Evolutionary conservation across 1,140 invertebrate species (phyloP).

Genomic region (Diprion similis): DNA sequence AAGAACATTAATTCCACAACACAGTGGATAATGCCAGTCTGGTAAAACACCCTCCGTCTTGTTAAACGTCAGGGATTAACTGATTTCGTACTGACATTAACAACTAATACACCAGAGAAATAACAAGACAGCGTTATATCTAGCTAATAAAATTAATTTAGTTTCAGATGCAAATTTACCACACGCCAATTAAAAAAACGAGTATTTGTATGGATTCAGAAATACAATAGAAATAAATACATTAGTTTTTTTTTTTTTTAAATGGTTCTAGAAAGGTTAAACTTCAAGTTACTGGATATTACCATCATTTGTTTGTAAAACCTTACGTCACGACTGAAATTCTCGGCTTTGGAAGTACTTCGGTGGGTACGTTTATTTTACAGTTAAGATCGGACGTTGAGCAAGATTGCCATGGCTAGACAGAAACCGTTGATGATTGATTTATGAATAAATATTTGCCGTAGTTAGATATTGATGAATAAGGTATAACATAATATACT

Average conservation of each 20-base stretch:
- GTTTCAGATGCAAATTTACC: not conserved
- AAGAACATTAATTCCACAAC: not conserved
- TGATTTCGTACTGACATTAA: not conserved
- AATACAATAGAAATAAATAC: too few species aligned
- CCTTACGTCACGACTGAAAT: too few species aligned
- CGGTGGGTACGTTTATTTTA: too few species aligned
- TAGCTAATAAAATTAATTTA: not conserved
- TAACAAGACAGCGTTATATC: not conserved
- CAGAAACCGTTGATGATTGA: not conserved
- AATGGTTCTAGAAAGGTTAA: too few species aligned
- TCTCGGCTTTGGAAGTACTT: too few species aligned
- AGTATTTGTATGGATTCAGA: not conserved
- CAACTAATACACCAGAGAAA: not conserved
- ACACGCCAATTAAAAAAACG: not conserved
- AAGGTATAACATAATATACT: too few species aligned
- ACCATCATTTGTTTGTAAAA: too few species aligned
- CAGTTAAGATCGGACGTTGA: too few species aligned
- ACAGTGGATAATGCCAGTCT: not conserved
- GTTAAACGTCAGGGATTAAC: not conserved
- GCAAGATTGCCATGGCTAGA: too few species aligned
- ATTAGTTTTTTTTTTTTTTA: too few species aligned
- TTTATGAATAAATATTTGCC: not conserved
- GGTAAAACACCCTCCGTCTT: not conserved
- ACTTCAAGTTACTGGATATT: too few species aligned
- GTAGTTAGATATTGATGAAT: not conserved